Evolutionary conservation across 1,140 invertebrate genomes (phyloP), one percentile per base, ranked within the genome.

Genomic region (Polypedilum vanderplanki): DNA sequence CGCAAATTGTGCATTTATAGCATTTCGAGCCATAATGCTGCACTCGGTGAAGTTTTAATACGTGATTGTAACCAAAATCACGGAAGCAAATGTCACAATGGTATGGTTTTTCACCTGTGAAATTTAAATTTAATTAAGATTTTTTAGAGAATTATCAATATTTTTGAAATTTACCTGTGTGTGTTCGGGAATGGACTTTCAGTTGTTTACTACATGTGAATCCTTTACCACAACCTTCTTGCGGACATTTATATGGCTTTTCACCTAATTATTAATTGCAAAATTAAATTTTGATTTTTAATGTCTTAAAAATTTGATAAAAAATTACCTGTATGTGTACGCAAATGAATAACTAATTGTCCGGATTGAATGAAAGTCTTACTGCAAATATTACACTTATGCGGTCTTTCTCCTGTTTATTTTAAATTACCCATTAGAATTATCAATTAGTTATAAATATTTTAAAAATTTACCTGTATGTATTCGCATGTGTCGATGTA

Each of bases 341-440:
- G 85, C 85, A 92, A 89, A 79, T 94, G 92, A 76, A 93, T 94
- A 0, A 93, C 92, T 76, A 94, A 80, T 78, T 94, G 92, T 2
- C 96, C 93, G 46, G 91, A 93, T 80, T 95, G 93, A 33, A 95
- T 95, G 80, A 95, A 96, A 0, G 93, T 94, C 81, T 95, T 95
- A 74, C 90, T 88, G 81, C 96, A 98, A 73, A 96, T 89, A n/a
- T 89, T 90, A 81, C 96, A 98, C 78, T 93, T 93, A 83, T 97
- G 96, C 0, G 96, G 96, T 22, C 95, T 87, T 82, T 98, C 96
- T 0, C 96, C 90, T 18, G 65, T 67, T 12, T 1, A 67, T 5
- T 65, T 8, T 17, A 67, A 17, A 5, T 17, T 7, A n/a, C 7
- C 18, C 3, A 18, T 67, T 18, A n/a, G n/a, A n/a, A 65, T 65